Evolutionary conservation across 2,888 invertebrate species (phyloP).

Genomic region (Calameuta pallipes): DNA sequence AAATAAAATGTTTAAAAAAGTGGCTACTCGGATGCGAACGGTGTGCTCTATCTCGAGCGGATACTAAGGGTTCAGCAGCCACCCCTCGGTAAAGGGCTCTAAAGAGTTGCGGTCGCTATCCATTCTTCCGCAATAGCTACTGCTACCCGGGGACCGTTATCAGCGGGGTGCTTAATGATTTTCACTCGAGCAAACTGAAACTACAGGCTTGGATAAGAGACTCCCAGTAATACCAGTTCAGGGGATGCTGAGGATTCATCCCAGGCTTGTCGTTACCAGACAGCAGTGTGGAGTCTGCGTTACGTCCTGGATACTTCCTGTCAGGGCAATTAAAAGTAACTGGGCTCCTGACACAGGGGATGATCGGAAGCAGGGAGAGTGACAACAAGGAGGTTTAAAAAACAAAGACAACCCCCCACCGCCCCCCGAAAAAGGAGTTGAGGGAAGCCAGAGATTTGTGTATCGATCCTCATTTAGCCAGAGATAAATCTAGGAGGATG

Average conservation of each 20-base stretch:
- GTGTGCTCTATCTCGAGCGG: conserved; percentile 45
- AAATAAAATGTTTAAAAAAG: not conserved
- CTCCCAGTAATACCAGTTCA: not conserved
- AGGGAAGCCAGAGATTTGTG: not conserved
- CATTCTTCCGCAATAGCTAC: conserved; percentile 44
- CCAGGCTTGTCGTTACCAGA: not conserved
- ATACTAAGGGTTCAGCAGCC: conserved; percentile 34
- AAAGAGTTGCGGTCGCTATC: conserved; percentile 51
- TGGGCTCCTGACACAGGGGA: not conserved
- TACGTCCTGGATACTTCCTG: no score
- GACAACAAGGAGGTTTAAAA: not conserved
- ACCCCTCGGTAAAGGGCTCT: conserved; percentile 36
- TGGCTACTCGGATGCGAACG: not conserved
- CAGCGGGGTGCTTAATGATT: conserved; percentile 50
- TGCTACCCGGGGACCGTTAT: conserved; percentile 41
- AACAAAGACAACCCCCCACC: no score
- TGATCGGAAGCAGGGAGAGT: not conserved
- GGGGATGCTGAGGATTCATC: not conserved
- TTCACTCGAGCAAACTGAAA: conserved; percentile 43
- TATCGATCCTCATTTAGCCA: conserved; percentile 8
- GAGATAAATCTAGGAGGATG: conserved; percentile 20
- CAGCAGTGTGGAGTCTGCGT: not conserved
- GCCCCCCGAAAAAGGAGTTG: not conserved
- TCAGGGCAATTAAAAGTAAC: not conserved
- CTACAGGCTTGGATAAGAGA: not conserved